Base-by-base conservation (phyloP, 2,113 vertebrate genomes). In the Leptodactylus fuscus region DNA sequence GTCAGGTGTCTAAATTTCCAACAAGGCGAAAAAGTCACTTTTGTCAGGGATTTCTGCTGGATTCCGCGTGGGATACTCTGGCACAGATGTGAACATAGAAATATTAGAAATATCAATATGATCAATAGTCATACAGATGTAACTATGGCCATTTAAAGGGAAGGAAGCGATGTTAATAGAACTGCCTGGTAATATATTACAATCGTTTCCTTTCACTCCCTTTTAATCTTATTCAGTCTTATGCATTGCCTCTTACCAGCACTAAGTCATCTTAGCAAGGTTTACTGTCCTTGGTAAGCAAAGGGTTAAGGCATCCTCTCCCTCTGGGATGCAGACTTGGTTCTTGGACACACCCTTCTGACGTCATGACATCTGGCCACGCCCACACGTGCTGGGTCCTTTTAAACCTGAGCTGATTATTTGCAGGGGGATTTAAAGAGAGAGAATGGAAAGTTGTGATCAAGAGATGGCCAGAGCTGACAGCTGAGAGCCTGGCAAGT, bases 361-460 rank as follows among this genome's bases (percentile, higher is more conserved):
- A 85, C 58, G 46, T 85, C 70, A 53, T 67, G 12, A 22, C 41
- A 27, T n/a, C 83, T 70, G 29, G 62, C 32, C 83, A 34, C 74
- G 44, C 74, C 83, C 71, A 18, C 10, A 34, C 10, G 38, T 44
- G 29, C 15, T 49, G n/a, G 55, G 46, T 69, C 75, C 60, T 51
- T 78, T 67, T 34, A 70, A 85, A 76, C 75, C 83, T 53, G 82
- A 77, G 82, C 82, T 24, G 74, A 53, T 85, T 79, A 85, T 38
- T 49, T 38, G 34, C 13, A 77, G 44, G 44, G 65, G 71, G 53
- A 70, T 77, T 67, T 77, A 67, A 65, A 27, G 16, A 85, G 83
- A 36, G 74, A 85, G 71, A 34, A 85, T 69, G 74, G 74, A 69
- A 83, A 83, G 82, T 83, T 83, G 71, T 51, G n/a, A 0, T 38